Evolutionary conservation across 2,113 vertebrate genomes (phyloP).

Genomic region (Protobothrops mucrosquamatus): DNA sequence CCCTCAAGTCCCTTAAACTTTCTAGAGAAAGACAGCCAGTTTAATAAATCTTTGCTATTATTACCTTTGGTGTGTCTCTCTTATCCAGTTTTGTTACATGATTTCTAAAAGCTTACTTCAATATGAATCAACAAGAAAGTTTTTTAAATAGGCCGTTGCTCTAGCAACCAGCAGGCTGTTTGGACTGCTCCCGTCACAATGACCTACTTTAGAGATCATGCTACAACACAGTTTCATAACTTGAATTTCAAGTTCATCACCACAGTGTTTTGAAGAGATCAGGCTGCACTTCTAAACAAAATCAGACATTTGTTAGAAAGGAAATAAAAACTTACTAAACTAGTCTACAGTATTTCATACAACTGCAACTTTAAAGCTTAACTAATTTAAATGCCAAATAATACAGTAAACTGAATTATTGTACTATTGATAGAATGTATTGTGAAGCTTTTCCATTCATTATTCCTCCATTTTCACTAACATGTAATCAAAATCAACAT

Average conservation of each 20-base stretch:
- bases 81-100: slow-evolving; percentile 57
- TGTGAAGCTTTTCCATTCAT: not conserved
- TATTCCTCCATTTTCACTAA: not conserved
- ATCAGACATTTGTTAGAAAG: slow-evolving; percentile 26
- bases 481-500: not conserved
- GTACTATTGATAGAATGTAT: not conserved
- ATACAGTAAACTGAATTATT: not conserved
- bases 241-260: slow-evolving; percentile 58
- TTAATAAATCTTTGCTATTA: not conserved
- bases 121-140: slow-evolving; percentile 77
- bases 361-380: not conserved
- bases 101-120: slow-evolving; percentile 69
- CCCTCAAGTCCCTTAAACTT: not conserved
- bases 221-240: slow-evolving; percentile 61
- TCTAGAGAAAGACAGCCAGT: not conserved
- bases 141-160: slow-evolving; percentile 82
- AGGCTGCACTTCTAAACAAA: slow-evolving; percentile 27
- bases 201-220: slow-evolving; percentile 78
- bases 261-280: slow-evolving; percentile 50
- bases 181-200: slow-evolving; percentile 75
- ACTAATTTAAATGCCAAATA: not conserved
- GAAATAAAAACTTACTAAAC: not conserved
- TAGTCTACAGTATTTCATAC: not conserved
- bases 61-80: not conserved
- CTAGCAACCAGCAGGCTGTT: slow-evolving; percentile 71